phyloP scores from a whole-genome alignment of 2,113 vertebrate species.

The Lepidothrix coronata region DNA sequence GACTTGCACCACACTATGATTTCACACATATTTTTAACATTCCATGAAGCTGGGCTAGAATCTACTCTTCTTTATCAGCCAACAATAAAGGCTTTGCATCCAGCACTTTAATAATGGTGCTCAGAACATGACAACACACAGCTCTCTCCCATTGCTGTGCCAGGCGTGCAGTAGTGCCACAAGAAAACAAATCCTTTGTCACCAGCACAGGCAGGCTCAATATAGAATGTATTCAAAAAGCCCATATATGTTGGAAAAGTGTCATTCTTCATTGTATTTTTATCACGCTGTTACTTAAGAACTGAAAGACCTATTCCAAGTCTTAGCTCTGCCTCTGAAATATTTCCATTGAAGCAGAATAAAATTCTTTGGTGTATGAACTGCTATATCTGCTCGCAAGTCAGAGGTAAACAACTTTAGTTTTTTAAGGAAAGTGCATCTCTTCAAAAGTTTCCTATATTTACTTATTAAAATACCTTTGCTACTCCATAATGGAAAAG shows the following conservation, averaged over 20 bases:
- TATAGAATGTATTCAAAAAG: neutral
- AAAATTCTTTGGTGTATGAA: neutral
- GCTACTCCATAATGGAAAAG: neutral
- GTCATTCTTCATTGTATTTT: neutral
- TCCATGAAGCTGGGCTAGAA: neutral
- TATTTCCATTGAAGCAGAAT: neutral
- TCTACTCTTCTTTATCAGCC: neutral
- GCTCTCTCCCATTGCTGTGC: neutral
- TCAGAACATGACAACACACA: neutral
- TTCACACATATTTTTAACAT: neutral
- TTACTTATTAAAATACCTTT: neutral
- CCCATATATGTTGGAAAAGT: accelerated
- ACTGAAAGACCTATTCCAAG: neutral
- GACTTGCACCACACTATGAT: accelerated
- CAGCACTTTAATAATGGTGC: neutral
- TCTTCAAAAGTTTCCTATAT: neutral
- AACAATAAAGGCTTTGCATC: neutral
- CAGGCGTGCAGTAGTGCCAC: accelerated
- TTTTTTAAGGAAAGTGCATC: neutral
- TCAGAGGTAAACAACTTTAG: neutral
- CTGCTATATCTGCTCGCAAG: neutral
- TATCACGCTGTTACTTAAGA: neutral
- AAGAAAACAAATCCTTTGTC: neutral
- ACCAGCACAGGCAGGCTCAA: neutral
- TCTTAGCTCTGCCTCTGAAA: neutral